Conservation (phyloP, 2,888 invertebrate species). For the Ennomos fuscantarius region DNA sequence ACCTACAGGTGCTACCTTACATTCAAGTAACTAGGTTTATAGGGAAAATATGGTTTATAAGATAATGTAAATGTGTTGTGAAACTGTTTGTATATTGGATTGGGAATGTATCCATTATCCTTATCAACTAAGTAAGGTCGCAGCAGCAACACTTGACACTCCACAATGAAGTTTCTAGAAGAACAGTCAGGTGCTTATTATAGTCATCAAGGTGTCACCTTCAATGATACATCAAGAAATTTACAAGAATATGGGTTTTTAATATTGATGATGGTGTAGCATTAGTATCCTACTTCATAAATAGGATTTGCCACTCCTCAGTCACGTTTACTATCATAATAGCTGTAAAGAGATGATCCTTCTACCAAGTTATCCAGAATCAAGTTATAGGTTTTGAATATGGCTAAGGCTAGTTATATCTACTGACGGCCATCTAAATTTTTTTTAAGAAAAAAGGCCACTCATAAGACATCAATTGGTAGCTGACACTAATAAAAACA, state of each 20-base stretch:
- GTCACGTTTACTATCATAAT: no score
- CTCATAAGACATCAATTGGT: no score
- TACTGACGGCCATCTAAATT: no score
- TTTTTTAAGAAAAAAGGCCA: no score
- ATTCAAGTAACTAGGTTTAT: not conserved
- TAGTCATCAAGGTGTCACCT: not conserved
- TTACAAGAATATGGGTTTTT: slow-evolving; percentile 4
- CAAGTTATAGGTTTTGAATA: no score
- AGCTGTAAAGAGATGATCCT: not conserved
- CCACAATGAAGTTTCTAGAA: slow-evolving; percentile 1
- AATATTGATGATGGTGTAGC: not conserved
- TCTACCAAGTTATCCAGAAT: not conserved
- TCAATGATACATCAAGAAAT: slow-evolving; percentile 4
- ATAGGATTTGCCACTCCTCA: not conserved
- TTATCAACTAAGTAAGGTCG: not conserved
- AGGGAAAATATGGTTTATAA: not conserved
- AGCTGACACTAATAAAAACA: no score
- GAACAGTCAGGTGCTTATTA: not conserved
- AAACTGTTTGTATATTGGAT: not conserved
- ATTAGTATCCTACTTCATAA: not conserved
- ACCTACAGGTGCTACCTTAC: no score
- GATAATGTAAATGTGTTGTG: no score
- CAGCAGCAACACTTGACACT: not conserved
- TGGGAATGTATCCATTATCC: not conserved
- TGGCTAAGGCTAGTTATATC: no score